Evolutionary conservation across 2,888 invertebrate species (phyloP), one percentile per base, ranked within the genome.

Genomic region (Pseudanteris insignis): DNA sequence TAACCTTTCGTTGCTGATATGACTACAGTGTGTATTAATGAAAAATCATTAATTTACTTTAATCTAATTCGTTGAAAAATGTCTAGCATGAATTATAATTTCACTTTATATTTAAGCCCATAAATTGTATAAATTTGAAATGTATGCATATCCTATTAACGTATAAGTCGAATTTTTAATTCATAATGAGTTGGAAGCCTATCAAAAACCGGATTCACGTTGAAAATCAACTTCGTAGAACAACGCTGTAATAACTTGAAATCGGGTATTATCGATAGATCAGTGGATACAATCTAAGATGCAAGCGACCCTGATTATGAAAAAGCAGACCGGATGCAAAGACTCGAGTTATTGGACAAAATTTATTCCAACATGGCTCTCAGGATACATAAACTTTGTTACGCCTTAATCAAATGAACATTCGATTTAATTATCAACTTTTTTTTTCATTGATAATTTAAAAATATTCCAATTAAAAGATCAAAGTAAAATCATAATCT

Each of bases 141-240:
- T n/a, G n/a, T n/a, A n/a, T n/a, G n/a, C n/a, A n/a, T n/a, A n/a
- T n/a, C n/a, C n/a, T n/a, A n/a, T n/a, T n/a, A n/a, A n/a, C n/a
- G n/a, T n/a, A n/a, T n/a, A n/a, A n/a, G n/a, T n/a, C n/a, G n/a
- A n/a, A n/a, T n/a, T n/a, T n/a, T n/a, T n/a, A n/a, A 57, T 57
- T 57, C 57, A 28, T 48, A 48, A 26, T 25, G 9, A 36, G 28
- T 33, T 12, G 25, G 29, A 6, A 36, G 25, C 37, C 14, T 24
- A 53, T 54, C 15, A 18, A 43, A 10, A 57, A 57, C 57, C 43
- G 57, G 57, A 48, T 48, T 11, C 10, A 10, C 2, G 25, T 11
- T 47, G 41, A 24, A 43, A 43, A 58, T 57, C 50, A 18, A 18
- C 21, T 55, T 34, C 36, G 15, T 14, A 55, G 21, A 46, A 46